Evolutionary conservation across 2,797 vertebrate genomes (phyloP), one percentile per base, ranked within the genome.

Genomic region (Macroramphosus scolopax): DNA sequence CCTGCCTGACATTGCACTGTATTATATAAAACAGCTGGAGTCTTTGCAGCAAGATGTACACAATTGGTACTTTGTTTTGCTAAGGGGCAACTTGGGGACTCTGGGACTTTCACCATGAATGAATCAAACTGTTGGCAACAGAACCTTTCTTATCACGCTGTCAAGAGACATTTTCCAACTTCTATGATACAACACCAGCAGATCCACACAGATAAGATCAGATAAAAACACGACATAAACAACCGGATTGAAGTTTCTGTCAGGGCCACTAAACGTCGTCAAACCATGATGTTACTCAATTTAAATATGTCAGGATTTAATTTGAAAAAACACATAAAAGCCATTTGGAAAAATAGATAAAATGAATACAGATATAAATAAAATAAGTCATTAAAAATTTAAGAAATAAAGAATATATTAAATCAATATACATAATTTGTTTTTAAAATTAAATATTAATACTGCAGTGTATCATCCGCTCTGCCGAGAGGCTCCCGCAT

Each of bases 1-100:
- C 22, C 40, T 52, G 38, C 24, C 45, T 42, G 22, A 45, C 32
- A 25, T 38, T 63, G 17, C 45, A 50, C 14, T 11, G 8, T 17
- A 24, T 40, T 24, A 50, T 37, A 51, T 18, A 18, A 25, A 45
- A 51, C 20, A 46, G 8, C 5, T 8, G 4, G 26, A 38, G 41
- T 12, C n/a, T 32, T 41, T 39, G 34, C 28, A 39, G 24, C 35
- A 26, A 22, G 7, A 17, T 31, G 22, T 45, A 41, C 17, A 40
- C 28, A 48, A n/a, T 17, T 10, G 28, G 36, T 35, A 51, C 41
- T 34, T 65, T n/a, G 20, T 56, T 16, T 59, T 42, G 33, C 51
- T 57, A 22, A 13, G 33, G 16, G 47, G 36, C 22, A 25, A 14
- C 47, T 50, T n/a, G 5, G 24, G 35, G 49, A 26, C 39, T 35